Base-by-base conservation (phyloP, 1,140 invertebrate genomes). In the Phocides pigmalion region DNA sequence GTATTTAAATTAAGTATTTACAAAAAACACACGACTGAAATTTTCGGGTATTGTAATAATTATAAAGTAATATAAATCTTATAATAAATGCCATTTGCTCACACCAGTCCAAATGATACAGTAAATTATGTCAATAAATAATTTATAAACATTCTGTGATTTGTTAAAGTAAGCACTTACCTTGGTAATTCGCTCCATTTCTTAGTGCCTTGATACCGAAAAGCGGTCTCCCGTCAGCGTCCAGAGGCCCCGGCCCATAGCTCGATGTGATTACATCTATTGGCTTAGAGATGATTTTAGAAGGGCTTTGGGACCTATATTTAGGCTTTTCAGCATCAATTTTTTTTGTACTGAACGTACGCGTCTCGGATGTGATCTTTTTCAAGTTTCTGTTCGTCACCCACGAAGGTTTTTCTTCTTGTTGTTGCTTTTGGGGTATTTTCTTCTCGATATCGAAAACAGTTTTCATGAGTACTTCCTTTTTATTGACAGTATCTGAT, bases 231-330 rank as follows among this genome's bases (percentile, higher is more conserved):
- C 95, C 95, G 70, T 96, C 94, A 66, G 96, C 95, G 79, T 96
- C 96, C 3, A 95, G 95, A 35, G 96, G 96, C 2, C 95, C 96
- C 2, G 96, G 94, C 0, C 96, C 96, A 81, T 97, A 97, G 79
- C 96, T 95, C 0, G 96, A 96, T 4, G 95, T 96, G 42, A 97
- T 95, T 25, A 94, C 93, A 81, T 95, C 94, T 0, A 85, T 83
- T 0, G 90, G 85, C 54, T 87, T 88, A 12, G 76, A 79, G 5
- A 81, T 88, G 2, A 68, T 79, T 39, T 89, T 90, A 1, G 84
- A 87, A 8, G 89, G 90, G 72, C 88, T 91, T 22, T 81, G 62
- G 5, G 85, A 79, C 42, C 88, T 72, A 54, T 82, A 84, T 53
- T 84, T 86, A 0, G 76, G 68, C 67, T 91, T 92, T 28, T 91